Evolutionary conservation across 2,797 vertebrate species (phyloP).

Genomic region (Hapalemur alaotrensis): DNA sequence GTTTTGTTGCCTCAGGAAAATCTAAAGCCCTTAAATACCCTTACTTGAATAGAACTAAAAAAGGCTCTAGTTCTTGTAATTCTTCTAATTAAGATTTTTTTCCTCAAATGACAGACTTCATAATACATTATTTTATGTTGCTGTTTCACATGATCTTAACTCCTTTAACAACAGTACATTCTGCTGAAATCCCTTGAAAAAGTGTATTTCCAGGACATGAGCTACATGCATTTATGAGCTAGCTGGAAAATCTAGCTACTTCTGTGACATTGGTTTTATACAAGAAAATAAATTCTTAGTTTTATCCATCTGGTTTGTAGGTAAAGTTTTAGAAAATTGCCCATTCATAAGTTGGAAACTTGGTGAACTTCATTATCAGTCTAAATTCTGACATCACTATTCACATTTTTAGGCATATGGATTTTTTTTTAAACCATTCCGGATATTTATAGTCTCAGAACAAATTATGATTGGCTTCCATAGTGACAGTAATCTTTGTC

Average conservation of each 20-base stretch:
- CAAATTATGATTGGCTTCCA: background rate
- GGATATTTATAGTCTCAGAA: conserved; percentile 4
- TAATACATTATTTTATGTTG: background rate
- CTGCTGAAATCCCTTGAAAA: background rate
- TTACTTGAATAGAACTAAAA: background rate
- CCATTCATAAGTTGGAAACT: background rate
- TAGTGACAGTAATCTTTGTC: background rate
- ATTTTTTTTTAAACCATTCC: background rate
- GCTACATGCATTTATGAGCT: background rate
- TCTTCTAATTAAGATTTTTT: background rate
- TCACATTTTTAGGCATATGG: background rate
- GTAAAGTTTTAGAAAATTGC: background rate
- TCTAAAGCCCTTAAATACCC: background rate
- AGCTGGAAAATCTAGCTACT: background rate
- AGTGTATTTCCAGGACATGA: background rate
- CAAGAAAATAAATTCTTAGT: background rate
- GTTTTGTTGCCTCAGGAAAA: background rate
- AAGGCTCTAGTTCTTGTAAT: background rate
- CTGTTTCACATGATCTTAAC: background rate
- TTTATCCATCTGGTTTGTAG: background rate
- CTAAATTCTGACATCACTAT: background rate
- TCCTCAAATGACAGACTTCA: background rate
- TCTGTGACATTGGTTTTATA: background rate
- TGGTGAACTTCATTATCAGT: background rate
- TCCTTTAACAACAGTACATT: background rate